Evolutionary conservation across 2,797 vertebrate genomes (phyloP).

Genomic region (Ambastaia sidthimunki): DNA sequence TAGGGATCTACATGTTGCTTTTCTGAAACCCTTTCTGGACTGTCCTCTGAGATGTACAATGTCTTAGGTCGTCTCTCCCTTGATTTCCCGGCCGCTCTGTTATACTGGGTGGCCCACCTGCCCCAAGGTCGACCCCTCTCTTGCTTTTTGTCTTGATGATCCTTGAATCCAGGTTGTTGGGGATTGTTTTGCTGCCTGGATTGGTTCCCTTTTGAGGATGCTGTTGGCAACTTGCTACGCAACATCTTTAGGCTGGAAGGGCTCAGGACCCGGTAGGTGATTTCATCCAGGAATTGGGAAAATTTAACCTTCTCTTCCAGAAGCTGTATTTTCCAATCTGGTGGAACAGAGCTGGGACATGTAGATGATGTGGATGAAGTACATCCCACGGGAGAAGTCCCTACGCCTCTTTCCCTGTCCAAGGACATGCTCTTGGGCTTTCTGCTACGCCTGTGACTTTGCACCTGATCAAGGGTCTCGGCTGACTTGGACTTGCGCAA

Average conservation of each 20-base stretch:
- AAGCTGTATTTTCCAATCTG: slow-evolving; percentile 65
- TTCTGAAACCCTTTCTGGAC: slow-evolving; percentile 32
- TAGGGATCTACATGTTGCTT: slow-evolving; percentile 27
- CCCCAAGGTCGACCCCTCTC: slow-evolving; percentile 69
- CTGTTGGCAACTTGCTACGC: slow-evolving; percentile 37
- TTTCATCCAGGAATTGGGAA: slow-evolving; percentile 88
- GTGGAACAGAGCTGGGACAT: slow-evolving; percentile 56
- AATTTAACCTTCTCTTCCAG: slow-evolving; percentile 84
- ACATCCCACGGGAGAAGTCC: slow-evolving; percentile 27
- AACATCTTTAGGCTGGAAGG: slow-evolving; percentile 72
- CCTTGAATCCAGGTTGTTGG: slow-evolving; percentile 24
- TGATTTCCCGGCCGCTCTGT: slow-evolving; percentile 57
- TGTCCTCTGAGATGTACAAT: slow-evolving; percentile 60
- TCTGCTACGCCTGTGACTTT: not conserved
- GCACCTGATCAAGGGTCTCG: slow-evolving; percentile 69
- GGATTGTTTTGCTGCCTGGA: slow-evolving; percentile 46
- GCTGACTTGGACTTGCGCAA: slow-evolving; percentile 77
- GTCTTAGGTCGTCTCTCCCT: slow-evolving; percentile 59
- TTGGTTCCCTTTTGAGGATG: not conserved
- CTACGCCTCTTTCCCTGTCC: slow-evolving; percentile 48
- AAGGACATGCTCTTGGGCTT: slow-evolving; percentile 54
- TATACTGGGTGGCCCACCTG: slow-evolving; percentile 62
- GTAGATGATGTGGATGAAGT: not conserved
- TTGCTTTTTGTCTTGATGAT: slow-evolving; percentile 27
- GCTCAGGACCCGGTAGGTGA: slow-evolving; percentile 81